These are phyloP conservation scores for Polylopha cassiicola DNA, from an alignment of 2,888 invertebrate genomes.

Conservation along the genomic window DNA sequence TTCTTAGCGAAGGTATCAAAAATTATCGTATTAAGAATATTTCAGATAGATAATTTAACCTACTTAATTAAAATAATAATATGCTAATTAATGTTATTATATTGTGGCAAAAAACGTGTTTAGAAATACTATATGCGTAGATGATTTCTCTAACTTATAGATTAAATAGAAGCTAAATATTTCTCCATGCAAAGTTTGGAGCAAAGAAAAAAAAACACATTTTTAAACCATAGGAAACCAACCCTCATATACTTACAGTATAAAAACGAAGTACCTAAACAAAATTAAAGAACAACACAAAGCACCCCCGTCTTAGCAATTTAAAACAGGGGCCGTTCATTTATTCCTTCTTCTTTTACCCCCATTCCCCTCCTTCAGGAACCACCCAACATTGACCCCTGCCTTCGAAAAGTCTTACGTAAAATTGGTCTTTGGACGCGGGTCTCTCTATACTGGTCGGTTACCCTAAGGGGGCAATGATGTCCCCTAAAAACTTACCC, in stretches of 20 bases:
- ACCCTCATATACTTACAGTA: conserved; percentile 15
- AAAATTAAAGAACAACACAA: conserved; percentile 49
- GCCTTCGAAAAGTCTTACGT: conserved; percentile 16
- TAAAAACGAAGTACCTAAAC: conserved; percentile 33
- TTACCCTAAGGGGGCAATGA: conserved; percentile 32
- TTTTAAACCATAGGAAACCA: neutral
- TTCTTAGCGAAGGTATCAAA: too few species aligned
- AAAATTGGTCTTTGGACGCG: conserved; percentile 22
- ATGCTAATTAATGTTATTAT: too few species aligned
- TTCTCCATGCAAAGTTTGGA: neutral
- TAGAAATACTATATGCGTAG: too few species aligned
- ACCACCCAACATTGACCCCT: conserved; percentile 36
- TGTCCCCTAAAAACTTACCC: conserved; percentile 57
- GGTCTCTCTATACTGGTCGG: conserved; percentile 40
- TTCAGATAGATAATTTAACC: too few species aligned
- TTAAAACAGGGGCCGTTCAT: conserved; percentile 61
- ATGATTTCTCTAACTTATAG: too few species aligned
- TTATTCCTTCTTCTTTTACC: conserved; percentile 64
- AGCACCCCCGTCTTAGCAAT: conserved; percentile 55
- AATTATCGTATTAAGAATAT: too few species aligned
- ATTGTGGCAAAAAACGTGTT: too few species aligned
- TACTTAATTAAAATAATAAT: too few species aligned
- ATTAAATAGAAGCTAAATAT: too few species aligned
- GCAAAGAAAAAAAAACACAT: neutral
- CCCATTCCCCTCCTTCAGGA: conserved; percentile 32